Evolutionary conservation across 2,797 vertebrate genomes (phyloP), one percentile per base, ranked within the genome.

Genomic region (Sebastes minor): DNA sequence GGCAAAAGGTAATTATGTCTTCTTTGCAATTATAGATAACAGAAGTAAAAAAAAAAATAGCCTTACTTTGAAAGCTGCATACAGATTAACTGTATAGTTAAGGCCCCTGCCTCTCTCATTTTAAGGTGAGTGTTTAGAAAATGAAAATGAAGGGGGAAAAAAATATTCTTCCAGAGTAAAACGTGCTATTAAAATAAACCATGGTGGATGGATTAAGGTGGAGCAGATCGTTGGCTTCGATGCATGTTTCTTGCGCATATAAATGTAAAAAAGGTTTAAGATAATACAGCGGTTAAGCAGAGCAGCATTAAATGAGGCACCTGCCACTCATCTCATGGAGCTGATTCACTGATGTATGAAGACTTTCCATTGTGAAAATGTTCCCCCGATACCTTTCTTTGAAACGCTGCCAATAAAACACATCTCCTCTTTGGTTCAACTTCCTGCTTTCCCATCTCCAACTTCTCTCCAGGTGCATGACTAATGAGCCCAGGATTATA

Each of bases 1-100:
- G 22, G 71, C 65, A 70, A 81, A 80, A 82, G 62, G 75, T 81
- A 82, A 85, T 89, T 82, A 85, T 74, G 71, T 75, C 27, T 52
- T 71, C 79, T 71, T 68, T 82, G 78, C 73, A 85, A 83, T 85
- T 85, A 83, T 78, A 89, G 84, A 89, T 80, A 82, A 61, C 49
- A 38, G 71, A 61, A 35, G 28, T 46, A 62, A 72, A 74, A 74
- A 71, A 42, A 42, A 3, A 76, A 72, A 64, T 6, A 72, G 4
- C 11, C 30, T 65, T 1, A 59, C 32, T 69, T 38, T 76, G 74
- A 80, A 71, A 27, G 71, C 66, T 75, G 82, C 80, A 78, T 78
- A 33, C 60, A 80, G 83, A 83, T 82, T 23, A 63, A 70, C 22
- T 65, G 49, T 46, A 78, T 6, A 71, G 78, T 81, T 78, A 76